Base-by-base conservation (phyloP, 2,888 invertebrate genomes). In the Drosophila tanythrix region DNA sequence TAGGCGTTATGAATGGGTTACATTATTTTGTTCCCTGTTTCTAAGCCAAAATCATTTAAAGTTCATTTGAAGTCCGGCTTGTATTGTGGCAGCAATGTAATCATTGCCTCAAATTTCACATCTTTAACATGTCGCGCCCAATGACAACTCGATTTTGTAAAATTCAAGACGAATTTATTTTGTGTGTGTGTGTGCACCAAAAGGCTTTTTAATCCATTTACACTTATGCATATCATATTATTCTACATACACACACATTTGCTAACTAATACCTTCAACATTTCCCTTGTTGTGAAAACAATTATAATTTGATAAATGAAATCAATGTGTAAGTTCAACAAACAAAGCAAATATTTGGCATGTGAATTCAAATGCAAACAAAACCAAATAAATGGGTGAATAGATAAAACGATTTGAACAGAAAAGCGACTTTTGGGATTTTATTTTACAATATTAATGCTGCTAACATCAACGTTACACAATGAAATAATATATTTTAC, bases 401-500 rank as follows among this genome's bases (percentile, higher is more conserved):
- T n/a, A 21, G 43, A 31, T 40, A 10, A 68, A 40, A 38, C 40
- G 33, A 65, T 55, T 68, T 50, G 15, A 21, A 2, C 21, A 50
- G 21, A 21, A 56, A 52, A n/a, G 11, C 2, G 15, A 25, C 4
- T 46, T 21, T 7, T 13, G 7, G 46, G 13, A n/a, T 35, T n/a
- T 25, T 55, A 33, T 38, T 33, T 53, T 70, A 3, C 11, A 43
- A 21, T 40, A 53, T 55, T 50, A 48, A 60, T 35, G 27, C 21
- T 29, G 38, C 38, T 21, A 8, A 61, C 35, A 18, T 61, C 29
- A 5, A 27, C 21, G 50, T 55, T 48, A 18, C 50, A 25, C 36
- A 53, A 27, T 3, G 33, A 25, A 27, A 43, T 57, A n/a, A 36
- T 38, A 36, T 25, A 63, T 63, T 57, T 46, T 70, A 31, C 40